Evolutionary conservation across 2,797 vertebrate genomes (phyloP).

Genomic region (Spondyliosoma cantharus): DNA sequence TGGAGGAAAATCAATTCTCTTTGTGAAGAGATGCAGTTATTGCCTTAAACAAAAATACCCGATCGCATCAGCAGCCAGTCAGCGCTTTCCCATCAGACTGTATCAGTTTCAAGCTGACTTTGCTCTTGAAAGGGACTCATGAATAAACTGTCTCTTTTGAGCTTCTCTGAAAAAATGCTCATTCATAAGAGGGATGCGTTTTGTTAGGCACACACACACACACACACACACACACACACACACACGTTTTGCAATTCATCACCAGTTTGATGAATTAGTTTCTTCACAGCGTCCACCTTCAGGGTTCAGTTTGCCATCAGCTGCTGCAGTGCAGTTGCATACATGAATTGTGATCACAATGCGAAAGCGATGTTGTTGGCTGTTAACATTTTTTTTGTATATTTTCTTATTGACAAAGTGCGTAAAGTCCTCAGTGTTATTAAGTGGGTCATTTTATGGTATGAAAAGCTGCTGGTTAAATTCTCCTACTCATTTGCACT

Average conservation of each 20-base stretch:
- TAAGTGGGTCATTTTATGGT: conserved; percentile 35
- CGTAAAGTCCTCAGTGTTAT: neutral
- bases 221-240: neutral
- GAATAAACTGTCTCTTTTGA: conserved; percentile 24
- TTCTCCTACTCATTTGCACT: neutral
- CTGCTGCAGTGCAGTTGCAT: conserved; percentile 25
- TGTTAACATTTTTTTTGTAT: conserved; percentile 12
- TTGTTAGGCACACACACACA: neutral
- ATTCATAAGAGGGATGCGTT: conserved; percentile 28
- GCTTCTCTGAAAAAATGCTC: conserved; percentile 25
- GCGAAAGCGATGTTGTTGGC: neutral
- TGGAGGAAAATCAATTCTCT: conserved; percentile 73
- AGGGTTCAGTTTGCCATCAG: conserved; percentile 26
- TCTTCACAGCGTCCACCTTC: conserved; percentile 28
- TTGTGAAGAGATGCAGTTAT: conserved; percentile 60
- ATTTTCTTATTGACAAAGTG: conserved; percentile 11
- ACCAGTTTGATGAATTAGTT: conserved; percentile 53
- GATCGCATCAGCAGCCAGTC: conserved; percentile 48
- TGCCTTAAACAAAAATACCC: conserved; percentile 52
- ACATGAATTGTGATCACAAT: conserved; percentile 12
- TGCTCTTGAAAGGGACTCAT: conserved; percentile 25
- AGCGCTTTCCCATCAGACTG: conserved; percentile 33
- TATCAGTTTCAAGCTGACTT: conserved; percentile 40
- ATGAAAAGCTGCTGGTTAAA: conserved; percentile 34
- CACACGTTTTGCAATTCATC: conserved; percentile 23